Evolutionary conservation across 1,140 invertebrate species (phyloP).

Genomic region (Lineus longissimus): DNA sequence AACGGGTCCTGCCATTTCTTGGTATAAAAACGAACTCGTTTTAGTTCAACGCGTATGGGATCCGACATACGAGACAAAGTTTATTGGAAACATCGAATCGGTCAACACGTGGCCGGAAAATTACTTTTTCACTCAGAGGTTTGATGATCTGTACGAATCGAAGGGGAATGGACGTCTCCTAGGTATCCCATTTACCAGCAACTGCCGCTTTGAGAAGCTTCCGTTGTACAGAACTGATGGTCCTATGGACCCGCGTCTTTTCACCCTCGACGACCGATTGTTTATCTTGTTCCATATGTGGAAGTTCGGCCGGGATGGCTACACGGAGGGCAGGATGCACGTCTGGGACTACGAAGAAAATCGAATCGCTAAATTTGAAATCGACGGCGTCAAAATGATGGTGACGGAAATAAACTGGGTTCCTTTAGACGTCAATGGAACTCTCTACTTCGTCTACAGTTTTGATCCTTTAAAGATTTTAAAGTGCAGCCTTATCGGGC

Average conservation of each 20-base stretch:
- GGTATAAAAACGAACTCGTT: not conserved
- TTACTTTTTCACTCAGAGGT: constrained; percentile 7
- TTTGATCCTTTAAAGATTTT: constrained; percentile 6
- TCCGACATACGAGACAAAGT: not conserved
- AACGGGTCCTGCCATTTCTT: not conserved
- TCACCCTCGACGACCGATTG: not conserved
- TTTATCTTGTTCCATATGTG: constrained; percentile 1
- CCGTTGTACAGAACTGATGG: constrained; percentile 5
- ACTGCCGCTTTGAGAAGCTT: not conserved
- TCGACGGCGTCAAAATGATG: not conserved
- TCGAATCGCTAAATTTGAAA: not conserved
- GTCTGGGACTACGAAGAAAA: constrained; percentile 7
- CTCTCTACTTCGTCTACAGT: constrained; percentile 6
- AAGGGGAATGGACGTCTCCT: not conserved
- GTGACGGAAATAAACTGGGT: constrained; percentile 10
- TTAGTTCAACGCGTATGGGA: not conserved
- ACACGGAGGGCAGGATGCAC: constrained; percentile 1
- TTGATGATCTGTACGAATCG: constrained; percentile 1
- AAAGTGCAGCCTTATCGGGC: not conserved
- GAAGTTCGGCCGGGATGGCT: not conserved
- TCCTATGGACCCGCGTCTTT: constrained; percentile 10
- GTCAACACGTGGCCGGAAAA: constrained; percentile 8
- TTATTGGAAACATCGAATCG: not conserved
- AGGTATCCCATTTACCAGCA: constrained; percentile 5
- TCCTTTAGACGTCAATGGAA: not conserved